phyloP scores from a whole-genome alignment of 1,140 invertebrate species.

The Drosophila albomicans region DNA sequence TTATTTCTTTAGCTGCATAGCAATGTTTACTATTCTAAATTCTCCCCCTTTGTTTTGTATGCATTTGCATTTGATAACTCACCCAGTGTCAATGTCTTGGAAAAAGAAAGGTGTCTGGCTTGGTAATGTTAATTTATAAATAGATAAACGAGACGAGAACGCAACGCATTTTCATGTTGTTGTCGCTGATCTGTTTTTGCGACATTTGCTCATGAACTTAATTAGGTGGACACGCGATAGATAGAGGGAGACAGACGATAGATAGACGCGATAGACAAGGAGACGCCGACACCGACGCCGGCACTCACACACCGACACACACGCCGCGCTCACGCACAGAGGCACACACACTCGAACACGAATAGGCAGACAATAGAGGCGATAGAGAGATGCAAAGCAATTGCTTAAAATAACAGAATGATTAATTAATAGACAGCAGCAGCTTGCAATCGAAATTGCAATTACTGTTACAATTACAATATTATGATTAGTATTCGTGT shows the following conservation, averaged over 20 bases:
- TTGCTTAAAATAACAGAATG: constrained; percentile 47
- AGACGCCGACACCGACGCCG: constrained; percentile 51
- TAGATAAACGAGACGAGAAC: constrained; percentile 46
- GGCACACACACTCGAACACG: constrained; percentile 11
- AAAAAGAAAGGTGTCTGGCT: constrained; percentile 19
- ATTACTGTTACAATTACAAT: constrained; percentile 44
- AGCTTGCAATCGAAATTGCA: constrained; percentile 34
- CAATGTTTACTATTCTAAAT: neutral
- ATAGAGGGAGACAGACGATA: constrained; percentile 19
- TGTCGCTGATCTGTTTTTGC: constrained; percentile 53
- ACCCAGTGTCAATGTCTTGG: constrained; percentile 47
- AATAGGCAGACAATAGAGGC: constrained; percentile 1
- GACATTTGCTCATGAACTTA: constrained; percentile 62
- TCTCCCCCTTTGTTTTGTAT: neutral
- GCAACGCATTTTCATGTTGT: constrained; percentile 57
- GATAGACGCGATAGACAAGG: constrained; percentile 29
- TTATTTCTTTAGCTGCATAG: neutral
- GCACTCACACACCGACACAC: constrained; percentile 15
- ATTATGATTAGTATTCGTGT: constrained; percentile 45
- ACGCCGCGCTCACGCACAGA: constrained; percentile 8
- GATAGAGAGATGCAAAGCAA: constrained; percentile 15
- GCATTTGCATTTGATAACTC: constrained; percentile 39
- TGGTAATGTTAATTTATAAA: constrained; percentile 67
- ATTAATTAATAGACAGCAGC: constrained; percentile 34
- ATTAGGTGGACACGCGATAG: constrained; percentile 48